phyloP scores from a whole-genome alignment of 2,888 invertebrate genomes.

The Melipona beecheii region DNA sequence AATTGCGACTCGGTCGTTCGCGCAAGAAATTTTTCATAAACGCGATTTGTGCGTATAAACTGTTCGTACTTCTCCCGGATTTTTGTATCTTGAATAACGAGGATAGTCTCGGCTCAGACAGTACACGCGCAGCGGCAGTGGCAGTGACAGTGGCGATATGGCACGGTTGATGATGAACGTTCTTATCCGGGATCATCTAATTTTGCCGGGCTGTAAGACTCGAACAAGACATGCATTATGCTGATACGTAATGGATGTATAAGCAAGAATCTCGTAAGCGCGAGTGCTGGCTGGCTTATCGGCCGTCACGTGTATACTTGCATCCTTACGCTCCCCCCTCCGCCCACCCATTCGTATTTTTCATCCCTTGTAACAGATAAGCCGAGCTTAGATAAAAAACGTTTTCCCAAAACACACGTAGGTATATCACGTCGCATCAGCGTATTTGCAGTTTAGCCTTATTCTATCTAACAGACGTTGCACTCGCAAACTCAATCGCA shows the following conservation, averaged over 20 bases:
- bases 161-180: constrained; percentile 58
- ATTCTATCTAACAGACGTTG: neutral
- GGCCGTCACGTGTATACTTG: constrained; percentile 54
- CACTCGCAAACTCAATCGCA: neutral
- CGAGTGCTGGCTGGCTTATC: constrained; percentile 53
- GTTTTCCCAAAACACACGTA: constrained; percentile 8
- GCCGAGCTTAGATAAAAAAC: constrained; percentile 22
- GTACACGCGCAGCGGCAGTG: constrained; percentile 38
- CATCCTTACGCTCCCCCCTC: constrained; percentile 24
- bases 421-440: neutral
- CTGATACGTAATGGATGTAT: constrained; percentile 54
- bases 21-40: neutral
- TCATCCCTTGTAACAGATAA: constrained; percentile 35
- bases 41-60: neutral
- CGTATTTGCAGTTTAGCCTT: neutral
- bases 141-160: constrained; percentile 31
- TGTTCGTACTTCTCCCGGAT: constrained; percentile 5
- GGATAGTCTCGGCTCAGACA: constrained; percentile 35
- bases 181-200: constrained; percentile 57
- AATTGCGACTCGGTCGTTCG: too few species aligned
- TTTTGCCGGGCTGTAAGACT: constrained; percentile 42
- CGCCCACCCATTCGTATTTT: constrained; percentile 9
- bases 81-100: constrained; percentile 14
- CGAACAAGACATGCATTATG: constrained; percentile 65
- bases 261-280: constrained; percentile 59